Evolutionary conservation across 2,888 invertebrate genomes (phyloP).

Genomic region (Andrena hattorfiana): DNA sequence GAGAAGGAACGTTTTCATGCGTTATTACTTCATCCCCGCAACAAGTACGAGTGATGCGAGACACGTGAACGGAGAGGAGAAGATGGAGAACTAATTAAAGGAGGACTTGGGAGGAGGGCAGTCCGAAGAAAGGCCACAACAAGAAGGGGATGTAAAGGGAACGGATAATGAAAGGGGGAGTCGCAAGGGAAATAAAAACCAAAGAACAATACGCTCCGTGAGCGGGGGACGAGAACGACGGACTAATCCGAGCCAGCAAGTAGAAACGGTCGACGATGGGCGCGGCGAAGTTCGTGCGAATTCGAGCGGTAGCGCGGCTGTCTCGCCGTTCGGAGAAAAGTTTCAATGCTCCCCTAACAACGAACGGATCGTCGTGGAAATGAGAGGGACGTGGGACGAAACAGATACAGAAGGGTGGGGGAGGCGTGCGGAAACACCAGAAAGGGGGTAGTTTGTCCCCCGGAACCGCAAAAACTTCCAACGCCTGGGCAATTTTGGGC

Average conservation of each 20-base stretch:
- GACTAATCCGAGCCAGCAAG: constrained; percentile 27
- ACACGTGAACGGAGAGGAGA: constrained; percentile 6
- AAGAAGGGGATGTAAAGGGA: neutral
- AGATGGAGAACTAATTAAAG: constrained; percentile 35
- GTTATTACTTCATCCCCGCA: constrained; percentile 21
- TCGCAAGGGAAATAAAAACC: constrained; percentile 48
- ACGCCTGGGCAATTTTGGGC: constrained; percentile 53
- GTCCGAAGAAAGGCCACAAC: neutral
- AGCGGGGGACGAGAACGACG: neutral
- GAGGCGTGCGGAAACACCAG: constrained; percentile 7
- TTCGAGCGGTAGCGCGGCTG: constrained; percentile 32
- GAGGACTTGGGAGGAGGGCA: neutral
- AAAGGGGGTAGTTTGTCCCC: constrained; percentile 16
- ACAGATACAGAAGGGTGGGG: neutral
- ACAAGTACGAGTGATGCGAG: constrained; percentile 39
- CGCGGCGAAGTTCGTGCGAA: constrained; percentile 60
- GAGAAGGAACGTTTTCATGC: neutral
- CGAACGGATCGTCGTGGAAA: constrained; percentile 29
- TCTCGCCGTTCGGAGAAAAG: constrained; percentile 46
- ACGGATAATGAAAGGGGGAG: constrained; percentile 28
- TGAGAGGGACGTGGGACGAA: constrained; percentile 4
- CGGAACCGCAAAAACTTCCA: constrained; percentile 61
- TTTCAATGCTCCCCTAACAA: constrained; percentile 49
- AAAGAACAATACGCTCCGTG: constrained; percentile 9
- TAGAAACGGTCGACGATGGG: constrained; percentile 33